Base-by-base conservation (phyloP, 2,797 vertebrate species). In the Lophura swinhoii region DNA sequence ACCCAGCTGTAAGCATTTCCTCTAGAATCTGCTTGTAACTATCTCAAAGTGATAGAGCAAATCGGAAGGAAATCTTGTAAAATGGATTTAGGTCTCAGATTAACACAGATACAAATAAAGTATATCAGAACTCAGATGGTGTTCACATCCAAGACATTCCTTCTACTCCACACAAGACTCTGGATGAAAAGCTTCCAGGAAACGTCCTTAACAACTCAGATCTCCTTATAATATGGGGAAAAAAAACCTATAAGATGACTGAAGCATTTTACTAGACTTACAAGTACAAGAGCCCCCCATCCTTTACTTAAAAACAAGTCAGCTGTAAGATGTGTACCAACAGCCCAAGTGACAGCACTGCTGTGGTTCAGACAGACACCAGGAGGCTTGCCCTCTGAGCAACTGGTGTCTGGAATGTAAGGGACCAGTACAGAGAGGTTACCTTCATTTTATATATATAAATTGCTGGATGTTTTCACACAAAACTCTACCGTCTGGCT, bases 151-250 rank as follows among this genome's bases (percentile, higher is more conserved):
- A 43, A 91, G 55, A 80, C 4, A 3, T 83, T 60, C 53, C 26
- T 12, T 56, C 69, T 59, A 74, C 76, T 91, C 80, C 84, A 69
- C 81, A 59, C 20, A 72, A 91, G 85, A 86, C 62, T 84, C 67
- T 68, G 84, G 58, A 93, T 86, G 73, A 95, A 80, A 91, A 88
- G 91, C 73, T 95, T 95, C 84, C 71, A 70, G 76, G 56, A 73
- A 80, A 63, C 69, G 39, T 75, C 76, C 58, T 93, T 91, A 94
- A 93, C 85, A 91, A 93, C 82, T 92, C 9, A 0, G 20, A 44
- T 93, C 43, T 91, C 89, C 89, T 71, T 81, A 88, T 58, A 94
- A 71, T 48, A 43, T 74, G n/a, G 20, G 20, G 39, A 21, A 31
- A 43, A 41, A 75, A 84, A 86, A 23, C 16, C 29, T 77, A 59